Base-by-base conservation (phyloP, 2,113 vertebrate species). In the Eonycteris spelaea region DNA sequence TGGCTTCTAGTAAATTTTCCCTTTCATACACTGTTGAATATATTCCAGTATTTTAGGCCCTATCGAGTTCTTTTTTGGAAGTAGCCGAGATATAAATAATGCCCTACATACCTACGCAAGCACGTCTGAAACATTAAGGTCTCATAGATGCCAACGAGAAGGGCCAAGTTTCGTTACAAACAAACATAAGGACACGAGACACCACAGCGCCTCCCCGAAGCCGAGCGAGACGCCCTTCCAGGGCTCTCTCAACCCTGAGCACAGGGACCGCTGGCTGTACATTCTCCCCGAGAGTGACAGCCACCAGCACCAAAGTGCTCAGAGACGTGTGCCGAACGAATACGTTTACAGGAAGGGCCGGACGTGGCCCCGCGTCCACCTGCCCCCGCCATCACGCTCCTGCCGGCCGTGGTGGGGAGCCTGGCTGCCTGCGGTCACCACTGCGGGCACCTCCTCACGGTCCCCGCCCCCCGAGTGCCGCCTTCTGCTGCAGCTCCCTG, bases 321-420 rank as follows among this genome's bases (percentile, higher is more conserved):
- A 21, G 95, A 93, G 48, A 79, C 0, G 16, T 35, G 3, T 83
- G 91, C 13, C 0, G 40, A n/a, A 1, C 0, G 78, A 43, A 40
- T 1, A 35, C 9, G 6, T 2, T 15, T 30, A 53, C 7, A 4
- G 16, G 3, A 26, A 48, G 24, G 35, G 51, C 38, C 9, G 48
- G 53, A 4, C 5, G 5, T 0, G 6, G 43, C 24, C 7, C 5
- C 0, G 0, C 0, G 1, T 1, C 43, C 40, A 2, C 15, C 3
- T 0, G 21, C 15, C 40, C 21, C 14, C n/a, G 16, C 12, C 1
- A 14, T 26, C 0, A 13, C 51, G 11, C 8, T 12, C 48, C 21
- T 4, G 40, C 40, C 40, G n/a, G n/a, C n/a, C n/a, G n/a, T n/a
- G n/a, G n/a, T n/a, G n/a, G n/a, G n/a, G n/a, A 24, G 11, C 55